Percentiles rank a stretch among this genome's conserved stretches.
phyloP scores from a whole-genome alignment of 2,888 invertebrate genomes.

The Oscheius sp. region DNA sequence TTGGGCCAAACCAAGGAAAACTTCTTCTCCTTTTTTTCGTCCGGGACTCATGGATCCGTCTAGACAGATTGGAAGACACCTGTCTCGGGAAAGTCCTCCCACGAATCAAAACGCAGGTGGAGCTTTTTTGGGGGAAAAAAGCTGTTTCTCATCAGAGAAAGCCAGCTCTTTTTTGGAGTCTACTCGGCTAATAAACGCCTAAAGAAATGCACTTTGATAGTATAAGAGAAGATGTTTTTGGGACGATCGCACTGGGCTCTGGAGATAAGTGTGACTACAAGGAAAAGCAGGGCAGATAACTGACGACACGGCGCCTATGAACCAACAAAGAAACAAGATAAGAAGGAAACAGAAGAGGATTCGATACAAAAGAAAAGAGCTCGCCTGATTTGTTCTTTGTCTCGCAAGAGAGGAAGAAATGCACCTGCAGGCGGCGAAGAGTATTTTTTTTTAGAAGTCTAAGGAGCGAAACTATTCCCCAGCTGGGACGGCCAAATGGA shows the following conservation, averaged over 20 bases:
- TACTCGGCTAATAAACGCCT: no score
- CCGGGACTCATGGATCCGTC: no score
- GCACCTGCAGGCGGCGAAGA: no score
- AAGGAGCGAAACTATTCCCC: not conserved
- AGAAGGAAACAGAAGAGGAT: conserved; percentile 4
- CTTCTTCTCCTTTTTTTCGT: no score
- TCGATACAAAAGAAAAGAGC: conserved; percentile 5
- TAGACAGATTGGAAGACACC: no score
- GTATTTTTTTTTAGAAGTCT: not conserved
- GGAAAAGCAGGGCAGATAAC: conserved; percentile 27
- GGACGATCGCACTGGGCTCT: not conserved
- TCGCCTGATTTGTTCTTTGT: not conserved
- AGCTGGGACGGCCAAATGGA: not conserved
- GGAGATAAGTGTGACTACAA: conserved; percentile 16
- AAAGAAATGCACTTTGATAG: not conserved
- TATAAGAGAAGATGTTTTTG: not conserved
- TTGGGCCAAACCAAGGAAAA: no score
- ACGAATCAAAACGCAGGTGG: no score
- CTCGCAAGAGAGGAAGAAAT: not conserved
- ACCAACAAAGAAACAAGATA: conserved; percentile 31
- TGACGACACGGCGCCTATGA: conserved; percentile 23
- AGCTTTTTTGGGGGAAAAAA: not conserved
- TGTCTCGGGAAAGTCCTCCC: no score
- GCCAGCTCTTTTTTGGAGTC: no score
- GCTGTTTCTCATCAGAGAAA: not conserved